Evolutionary conservation across 2,888 invertebrate genomes (phyloP).

Genomic region (Pycnomerus fuliginosus): DNA sequence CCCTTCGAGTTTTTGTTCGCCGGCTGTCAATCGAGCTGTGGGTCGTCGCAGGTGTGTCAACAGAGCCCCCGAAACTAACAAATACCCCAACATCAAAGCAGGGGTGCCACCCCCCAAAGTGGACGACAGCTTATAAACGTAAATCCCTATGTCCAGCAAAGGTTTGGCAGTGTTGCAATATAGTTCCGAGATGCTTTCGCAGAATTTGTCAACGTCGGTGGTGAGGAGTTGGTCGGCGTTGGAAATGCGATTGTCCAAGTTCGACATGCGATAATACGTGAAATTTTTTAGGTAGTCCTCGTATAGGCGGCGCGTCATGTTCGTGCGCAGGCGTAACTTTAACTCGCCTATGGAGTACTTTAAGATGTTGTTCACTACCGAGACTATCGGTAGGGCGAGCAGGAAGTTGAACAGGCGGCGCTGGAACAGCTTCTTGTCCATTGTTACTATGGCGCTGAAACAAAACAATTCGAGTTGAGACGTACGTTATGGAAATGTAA

Average conservation of each 20-base stretch:
- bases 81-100: constrained; percentile 81
- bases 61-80: constrained; percentile 82
- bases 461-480: constrained; percentile 11
- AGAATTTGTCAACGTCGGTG: constrained; percentile 96
- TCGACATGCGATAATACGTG: constrained; percentile 96
- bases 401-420: constrained; percentile 74
- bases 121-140: constrained; percentile 87
- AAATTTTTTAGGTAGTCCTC: constrained; percentile 93
- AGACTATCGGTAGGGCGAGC: constrained; percentile 85
- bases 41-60: constrained; percentile 86
- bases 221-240: constrained; percentile 96
- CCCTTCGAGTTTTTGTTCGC: constrained; percentile 95
- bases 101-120: constrained; percentile 87
- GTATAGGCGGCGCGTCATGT: constrained; percentile 84
- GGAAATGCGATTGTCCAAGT: constrained; percentile 90
- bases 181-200: constrained; percentile 90
- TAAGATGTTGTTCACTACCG: constrained; percentile 88
- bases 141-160: constrained; percentile 89
- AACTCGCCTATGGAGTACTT: constrained; percentile 95
- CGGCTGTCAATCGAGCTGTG: constrained; percentile 82
- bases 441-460: constrained; percentile 87
- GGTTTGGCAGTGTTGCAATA: constrained; percentile 98
- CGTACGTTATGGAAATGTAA: not conserved
- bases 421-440: constrained; percentile 76
- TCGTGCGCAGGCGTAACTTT: constrained; percentile 86